Conservation (phyloP, 1,140 invertebrate genomes). For the Dinothrombium tinctorium region DNA sequence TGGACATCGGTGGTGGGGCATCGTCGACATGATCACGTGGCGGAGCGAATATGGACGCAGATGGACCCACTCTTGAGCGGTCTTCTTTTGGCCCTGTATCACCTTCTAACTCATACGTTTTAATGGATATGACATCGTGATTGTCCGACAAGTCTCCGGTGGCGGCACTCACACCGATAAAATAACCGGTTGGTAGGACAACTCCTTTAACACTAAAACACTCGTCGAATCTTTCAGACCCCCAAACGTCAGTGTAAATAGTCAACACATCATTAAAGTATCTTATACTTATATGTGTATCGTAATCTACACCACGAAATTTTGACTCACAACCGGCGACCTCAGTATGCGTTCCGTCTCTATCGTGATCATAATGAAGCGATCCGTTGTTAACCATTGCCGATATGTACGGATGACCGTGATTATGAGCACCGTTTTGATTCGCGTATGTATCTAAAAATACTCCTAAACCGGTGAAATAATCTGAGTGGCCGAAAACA, state of each 20-base stretch:
- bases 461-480: slow-evolving; percentile 70
- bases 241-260: slow-evolving; percentile 49
- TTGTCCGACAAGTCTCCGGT: slow-evolving; percentile 86
- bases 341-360: slow-evolving; percentile 93
- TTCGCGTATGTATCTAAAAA: slow-evolving; percentile 98
- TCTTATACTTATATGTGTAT: slow-evolving; percentile 66
- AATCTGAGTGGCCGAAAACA: slow-evolving; percentile 87
- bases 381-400: slow-evolving; percentile 95
- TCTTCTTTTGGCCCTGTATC: slow-evolving; percentile 15
- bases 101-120: slow-evolving; percentile 49
- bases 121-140: slow-evolving; percentile 79
- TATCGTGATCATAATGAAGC: slow-evolving; percentile 85
- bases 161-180: slow-evolving; percentile 75
- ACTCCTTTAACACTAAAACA: slow-evolving; percentile 77
- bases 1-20: slow-evolving; percentile 44
- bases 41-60: slow-evolving; percentile 50
- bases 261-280: slow-evolving; percentile 50
- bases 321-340: slow-evolving; percentile 78
- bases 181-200: slow-evolving; percentile 78
- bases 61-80: slow-evolving; percentile 32
- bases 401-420: slow-evolving; percentile 92
- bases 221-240: slow-evolving; percentile 73
- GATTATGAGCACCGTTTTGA: slow-evolving; percentile 96
- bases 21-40: slow-evolving; percentile 63
- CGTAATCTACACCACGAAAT: slow-evolving; percentile 72